Percentiles rank a stretch among this genome's conserved stretches.
Conservation (phyloP, 2,113 vertebrate genomes). For the Syngnathoides biaculeatus region DNA sequence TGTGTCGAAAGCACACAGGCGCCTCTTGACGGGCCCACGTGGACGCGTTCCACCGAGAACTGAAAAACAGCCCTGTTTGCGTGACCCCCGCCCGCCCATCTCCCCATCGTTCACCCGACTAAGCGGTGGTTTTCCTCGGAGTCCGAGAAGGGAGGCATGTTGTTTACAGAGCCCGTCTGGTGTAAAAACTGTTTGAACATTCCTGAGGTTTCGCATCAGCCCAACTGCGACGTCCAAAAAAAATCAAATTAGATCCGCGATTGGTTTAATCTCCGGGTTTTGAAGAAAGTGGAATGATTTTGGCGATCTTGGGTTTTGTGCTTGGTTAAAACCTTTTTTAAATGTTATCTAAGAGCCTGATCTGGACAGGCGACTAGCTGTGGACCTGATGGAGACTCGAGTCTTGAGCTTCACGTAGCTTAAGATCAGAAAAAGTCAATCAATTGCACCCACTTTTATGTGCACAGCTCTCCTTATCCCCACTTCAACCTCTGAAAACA, state of each 20-base stretch:
- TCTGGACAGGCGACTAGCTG: too few relatives aligned
- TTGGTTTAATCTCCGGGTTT: not conserved
- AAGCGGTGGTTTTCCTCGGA: not conserved
- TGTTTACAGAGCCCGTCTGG: not conserved
- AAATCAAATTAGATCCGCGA: not conserved
- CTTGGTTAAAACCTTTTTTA: too few relatives aligned
- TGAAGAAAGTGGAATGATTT: not conserved
- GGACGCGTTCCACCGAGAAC: conserved; percentile 3
- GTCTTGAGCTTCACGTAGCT: too few relatives aligned
- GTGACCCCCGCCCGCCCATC: not conserved
- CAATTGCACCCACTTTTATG: too few relatives aligned
- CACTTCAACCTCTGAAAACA: too few relatives aligned
- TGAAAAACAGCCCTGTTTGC: conserved; percentile 20
- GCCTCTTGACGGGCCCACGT: not conserved
- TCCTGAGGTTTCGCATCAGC: not conserved
- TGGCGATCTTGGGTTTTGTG: too few relatives aligned
- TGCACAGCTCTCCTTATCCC: too few relatives aligned
- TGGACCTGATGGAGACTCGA: too few relatives aligned
- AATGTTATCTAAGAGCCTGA: too few relatives aligned
- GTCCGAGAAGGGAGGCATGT: conserved; percentile 2
- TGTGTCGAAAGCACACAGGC: not conserved
- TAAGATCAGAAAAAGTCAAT: too few relatives aligned
- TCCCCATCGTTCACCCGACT: not conserved
- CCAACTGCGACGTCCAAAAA: not conserved
- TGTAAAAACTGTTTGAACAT: conserved; percentile 10